phyloP scores from a whole-genome alignment of 2,797 vertebrate species.

The Sebastiscus albofasciatus region DNA sequence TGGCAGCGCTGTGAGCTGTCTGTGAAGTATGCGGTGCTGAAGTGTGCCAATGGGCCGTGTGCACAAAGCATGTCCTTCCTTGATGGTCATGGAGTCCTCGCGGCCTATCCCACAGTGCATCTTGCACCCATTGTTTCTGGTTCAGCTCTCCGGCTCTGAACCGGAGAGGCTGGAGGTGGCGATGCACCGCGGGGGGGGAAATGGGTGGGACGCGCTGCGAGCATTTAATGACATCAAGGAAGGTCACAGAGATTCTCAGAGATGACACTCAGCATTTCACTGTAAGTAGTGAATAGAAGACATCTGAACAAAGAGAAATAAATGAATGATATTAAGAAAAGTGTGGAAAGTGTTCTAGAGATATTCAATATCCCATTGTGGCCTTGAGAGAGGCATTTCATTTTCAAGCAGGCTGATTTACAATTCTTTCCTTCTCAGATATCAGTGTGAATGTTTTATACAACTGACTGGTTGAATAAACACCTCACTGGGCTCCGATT shows the following conservation, averaged over 20 bases:
- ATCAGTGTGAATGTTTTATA: background rate
- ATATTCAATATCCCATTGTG: background rate
- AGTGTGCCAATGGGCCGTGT: conserved; percentile 31
- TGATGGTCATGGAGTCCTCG: conserved; percentile 40
- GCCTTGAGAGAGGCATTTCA: background rate
- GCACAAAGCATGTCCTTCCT: conserved; percentile 57
- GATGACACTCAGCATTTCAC: conserved; percentile 18
- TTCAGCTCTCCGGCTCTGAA: conserved; percentile 44
- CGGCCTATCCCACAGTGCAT: conserved; percentile 38
- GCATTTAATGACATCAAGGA: conserved; percentile 44
- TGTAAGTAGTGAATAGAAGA: background rate
- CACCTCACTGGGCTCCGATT: background rate
- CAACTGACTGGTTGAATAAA: background rate
- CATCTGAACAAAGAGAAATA: background rate
- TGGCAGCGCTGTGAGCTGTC: conserved; percentile 23
- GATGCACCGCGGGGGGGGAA: background rate
- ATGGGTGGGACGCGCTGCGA: conserved; percentile 11
- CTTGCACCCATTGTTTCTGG: conserved; percentile 57
- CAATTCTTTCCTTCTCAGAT: background rate
- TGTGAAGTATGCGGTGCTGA: conserved; percentile 27
- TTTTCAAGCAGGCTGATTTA: background rate
- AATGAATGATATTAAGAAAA: background rate
- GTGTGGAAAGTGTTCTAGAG: background rate
- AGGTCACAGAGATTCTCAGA: conserved; percentile 37
- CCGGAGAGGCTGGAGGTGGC: conserved; percentile 29